Evolutionary conservation across 2,888 invertebrate genomes (phyloP), one percentile per base, ranked within the genome.

Genomic region (Lithophane leautieri): DNA sequence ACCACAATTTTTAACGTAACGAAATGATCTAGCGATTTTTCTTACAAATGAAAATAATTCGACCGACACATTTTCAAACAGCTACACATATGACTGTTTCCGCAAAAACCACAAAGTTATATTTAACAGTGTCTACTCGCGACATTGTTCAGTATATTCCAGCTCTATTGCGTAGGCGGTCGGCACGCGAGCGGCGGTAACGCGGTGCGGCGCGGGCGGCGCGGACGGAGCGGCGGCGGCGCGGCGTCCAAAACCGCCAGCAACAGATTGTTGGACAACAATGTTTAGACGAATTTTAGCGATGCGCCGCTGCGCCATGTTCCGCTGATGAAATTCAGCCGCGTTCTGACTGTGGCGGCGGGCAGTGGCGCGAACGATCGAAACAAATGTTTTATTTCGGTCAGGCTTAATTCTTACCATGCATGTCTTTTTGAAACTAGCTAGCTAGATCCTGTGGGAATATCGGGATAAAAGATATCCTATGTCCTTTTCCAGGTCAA

Each of bases 191-290:
- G 60, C 68, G 34, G 76, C 47, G 56, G 42, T 34, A 14, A 8
- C 8, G 67, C 54, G 52, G 58, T 60, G 47, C 28, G 65, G 22
- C 16, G 11, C 34, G 34, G 34, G 42, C 14, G 44, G 62, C 63
- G 19, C 9, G 9, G n/a, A n/a, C n/a, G n/a, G n/a, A n/a, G 40
- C n/a, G 34, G 60, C 70, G 25, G 61, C 58, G 56, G 50, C 34
- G 28, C 28, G 61, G 73, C 40, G 28, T n/a, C 66, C 66, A 22
- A 25, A 63, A 74, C 75, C 52, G 50, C 68, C 58, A 76, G 89
- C 90, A 89, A 89, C 90, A 90, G 88, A 90, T 90, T 90, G 90
- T 87, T 86, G 81, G 60, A 80, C 81, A 88, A 85, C 88, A 84
- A 82, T 88, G 85, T 84, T 83, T 86, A 83, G 87, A 84, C 80